Base-by-base conservation (phyloP, 2,113 vertebrate genomes). In the Eudyptes chrysolophus region DNA sequence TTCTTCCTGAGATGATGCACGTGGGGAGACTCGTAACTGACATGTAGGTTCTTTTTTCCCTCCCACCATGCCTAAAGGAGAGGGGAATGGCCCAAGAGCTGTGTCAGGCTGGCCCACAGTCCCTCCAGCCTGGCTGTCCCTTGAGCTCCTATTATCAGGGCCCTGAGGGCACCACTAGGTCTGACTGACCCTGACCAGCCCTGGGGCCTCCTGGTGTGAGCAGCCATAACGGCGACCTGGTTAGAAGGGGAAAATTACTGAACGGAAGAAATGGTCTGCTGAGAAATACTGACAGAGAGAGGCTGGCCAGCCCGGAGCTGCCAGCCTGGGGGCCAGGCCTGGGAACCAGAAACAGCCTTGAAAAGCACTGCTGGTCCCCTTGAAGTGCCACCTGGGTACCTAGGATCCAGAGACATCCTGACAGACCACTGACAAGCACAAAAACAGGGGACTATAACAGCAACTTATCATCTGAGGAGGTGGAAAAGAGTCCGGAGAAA, bases 341-440 rank as follows among this genome's bases (percentile, higher is more conserved):
- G n/a, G 46, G 27, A 40, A 62, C 15, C 7, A 62, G 58, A 32
- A 51, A 32, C 27, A 78, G 27, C 12, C 27, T 78, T 78, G n/a
- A 51, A 62, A 78, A 51, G 5, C 26, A 38, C n/a, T 5, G 7
- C 58, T 51, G 9, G n/a, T 40, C 7, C 36, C 21, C 29, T 34
- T 40, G 42, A 52, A 40, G 4, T 40, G 29, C 48, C n/a, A 30
- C 16, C 2, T 6, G 16, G 16, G 13, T 34, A 26, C 10, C 7
- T 64, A 38, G 27, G 57, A 49, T 61, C 13, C 3, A 2, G 44
- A 48, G 57, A 18, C 34, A 30, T 49, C 75, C 21, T 34, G 76
- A 51, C 13, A 64, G 6, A 52, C 29, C 13, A 52, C 6, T 2
- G 1, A 9, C 18, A 49, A 78, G n/a, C 0, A 1, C 34, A 49